A percentile compares a stretch with the other conserved stretches of the same genome.
Evolutionary conservation across 2,797 vertebrate species (phyloP).

Genomic region (Cichlasoma orientale): DNA sequence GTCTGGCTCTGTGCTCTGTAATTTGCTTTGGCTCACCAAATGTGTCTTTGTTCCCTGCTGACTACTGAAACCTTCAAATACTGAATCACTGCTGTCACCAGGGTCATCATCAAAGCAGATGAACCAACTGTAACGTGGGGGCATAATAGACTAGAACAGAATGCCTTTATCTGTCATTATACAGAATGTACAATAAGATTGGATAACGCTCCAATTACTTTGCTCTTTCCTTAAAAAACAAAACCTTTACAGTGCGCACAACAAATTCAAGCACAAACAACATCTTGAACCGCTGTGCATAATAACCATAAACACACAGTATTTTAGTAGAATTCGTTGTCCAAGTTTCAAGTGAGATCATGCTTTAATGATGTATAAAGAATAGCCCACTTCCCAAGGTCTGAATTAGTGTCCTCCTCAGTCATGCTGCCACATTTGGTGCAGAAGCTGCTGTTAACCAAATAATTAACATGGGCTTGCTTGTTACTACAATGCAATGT

Average conservation of each 20-base stretch:
- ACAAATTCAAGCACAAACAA: no score
- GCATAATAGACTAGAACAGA: no score
- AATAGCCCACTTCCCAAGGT: no score
- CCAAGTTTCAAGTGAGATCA: neutral
- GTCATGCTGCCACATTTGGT: neutral
- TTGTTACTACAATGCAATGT: neutral
- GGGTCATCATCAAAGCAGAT: no score
- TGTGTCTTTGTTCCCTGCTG: no score
- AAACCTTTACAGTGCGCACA: no score
- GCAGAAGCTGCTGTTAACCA: neutral
- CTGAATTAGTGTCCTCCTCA: fast-evolving
- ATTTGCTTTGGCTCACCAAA: neutral
- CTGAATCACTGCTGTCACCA: neutral
- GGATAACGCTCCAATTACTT: no score
- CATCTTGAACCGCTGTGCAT: neutral
- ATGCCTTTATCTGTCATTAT: no score
- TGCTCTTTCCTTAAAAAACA: no score
- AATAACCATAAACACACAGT: neutral
- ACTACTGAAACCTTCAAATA: neutral
- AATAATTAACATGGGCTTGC: neutral
- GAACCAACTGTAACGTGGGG: no score
- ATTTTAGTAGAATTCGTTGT: neutral
- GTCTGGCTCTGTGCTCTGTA: neutral
- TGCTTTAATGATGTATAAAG: neutral
- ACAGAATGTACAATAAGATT: no score